Evolutionary conservation across 2,888 invertebrate species (phyloP).

Genomic region (Limnephilus auricula): DNA sequence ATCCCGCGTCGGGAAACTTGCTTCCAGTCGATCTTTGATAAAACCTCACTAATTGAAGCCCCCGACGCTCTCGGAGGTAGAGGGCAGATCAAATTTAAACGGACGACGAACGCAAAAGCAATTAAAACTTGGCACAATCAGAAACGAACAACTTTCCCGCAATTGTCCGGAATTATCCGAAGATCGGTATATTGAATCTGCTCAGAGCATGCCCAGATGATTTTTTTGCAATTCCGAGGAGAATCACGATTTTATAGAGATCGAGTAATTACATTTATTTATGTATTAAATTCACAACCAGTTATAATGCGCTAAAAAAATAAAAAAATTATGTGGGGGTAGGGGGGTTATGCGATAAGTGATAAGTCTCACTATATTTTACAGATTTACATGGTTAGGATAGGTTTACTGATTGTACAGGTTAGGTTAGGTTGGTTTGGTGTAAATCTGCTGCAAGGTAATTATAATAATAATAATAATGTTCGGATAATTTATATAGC

Average conservation of each 20-base stretch:
- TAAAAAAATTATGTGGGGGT: background rate
- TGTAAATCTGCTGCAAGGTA: background rate
- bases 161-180: background rate
- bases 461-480: too few relatives aligned
- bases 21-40: conserved; percentile 8
- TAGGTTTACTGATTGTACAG: too few relatives aligned
- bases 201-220: background rate
- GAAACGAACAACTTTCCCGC: conserved; percentile 33
- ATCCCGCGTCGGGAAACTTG: conserved; percentile 1
- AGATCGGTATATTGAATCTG: background rate
- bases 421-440: background rate
- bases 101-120: conserved; percentile 33
- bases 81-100: conserved; percentile 27
- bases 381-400: background rate
- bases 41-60: conserved; percentile 3
- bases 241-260: background rate
- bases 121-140: conserved; percentile 43
- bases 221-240: background rate
- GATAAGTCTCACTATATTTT: background rate
- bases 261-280: background rate
- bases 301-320: background rate
- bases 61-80: background rate
- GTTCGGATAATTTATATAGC: too few relatives aligned
- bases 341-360: background rate
- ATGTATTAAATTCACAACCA: background rate